A percentile compares a stretch with the other conserved stretches of the same genome.
These are phyloP conservation scores for Phorcus lineatus DNA, from an alignment of 2,888 invertebrate species.

Conservation along the genomic window DNA sequence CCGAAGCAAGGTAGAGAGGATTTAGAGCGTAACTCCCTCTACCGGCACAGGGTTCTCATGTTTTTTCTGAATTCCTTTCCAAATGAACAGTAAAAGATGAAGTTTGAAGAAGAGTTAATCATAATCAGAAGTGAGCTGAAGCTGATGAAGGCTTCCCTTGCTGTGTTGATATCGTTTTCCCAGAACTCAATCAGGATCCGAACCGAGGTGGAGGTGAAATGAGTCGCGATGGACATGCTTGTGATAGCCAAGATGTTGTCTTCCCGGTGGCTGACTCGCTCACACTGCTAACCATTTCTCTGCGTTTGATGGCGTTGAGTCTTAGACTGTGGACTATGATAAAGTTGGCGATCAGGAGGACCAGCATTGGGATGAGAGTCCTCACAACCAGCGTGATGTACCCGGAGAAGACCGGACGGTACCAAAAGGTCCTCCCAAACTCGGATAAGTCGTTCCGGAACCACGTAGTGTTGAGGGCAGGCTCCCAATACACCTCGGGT, in stretches of 20 bases:
- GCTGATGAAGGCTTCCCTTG: not conserved
- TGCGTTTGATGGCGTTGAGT: not conserved
- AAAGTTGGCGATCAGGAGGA: not conserved
- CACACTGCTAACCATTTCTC: not conserved
- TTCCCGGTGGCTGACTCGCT: not conserved
- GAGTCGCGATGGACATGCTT: not conserved
- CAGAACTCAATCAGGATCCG: conserved; percentile 1
- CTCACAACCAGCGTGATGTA: not conserved
- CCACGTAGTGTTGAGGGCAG: not conserved
- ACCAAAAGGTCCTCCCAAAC: not conserved
- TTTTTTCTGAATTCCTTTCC: not conserved
- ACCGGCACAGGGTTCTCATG: not conserved
- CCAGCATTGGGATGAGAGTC: conserved; percentile 4
- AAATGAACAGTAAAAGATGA: not conserved
- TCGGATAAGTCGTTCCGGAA: not conserved
- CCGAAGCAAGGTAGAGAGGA: no score
- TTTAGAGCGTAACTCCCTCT: not conserved
- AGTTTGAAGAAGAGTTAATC: conserved; percentile 15
- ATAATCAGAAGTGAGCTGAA: not conserved
- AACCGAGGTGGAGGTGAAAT: not conserved
- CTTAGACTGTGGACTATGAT: conserved; percentile 1
- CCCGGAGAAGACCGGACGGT: not conserved
- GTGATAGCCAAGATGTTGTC: conserved; percentile 10
- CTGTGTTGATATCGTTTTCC: not conserved
- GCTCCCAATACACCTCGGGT: not conserved